These are phyloP conservation scores for Dioctria linearis DNA, from an alignment of 2,888 invertebrate species.

Conservation along the genomic window DNA sequence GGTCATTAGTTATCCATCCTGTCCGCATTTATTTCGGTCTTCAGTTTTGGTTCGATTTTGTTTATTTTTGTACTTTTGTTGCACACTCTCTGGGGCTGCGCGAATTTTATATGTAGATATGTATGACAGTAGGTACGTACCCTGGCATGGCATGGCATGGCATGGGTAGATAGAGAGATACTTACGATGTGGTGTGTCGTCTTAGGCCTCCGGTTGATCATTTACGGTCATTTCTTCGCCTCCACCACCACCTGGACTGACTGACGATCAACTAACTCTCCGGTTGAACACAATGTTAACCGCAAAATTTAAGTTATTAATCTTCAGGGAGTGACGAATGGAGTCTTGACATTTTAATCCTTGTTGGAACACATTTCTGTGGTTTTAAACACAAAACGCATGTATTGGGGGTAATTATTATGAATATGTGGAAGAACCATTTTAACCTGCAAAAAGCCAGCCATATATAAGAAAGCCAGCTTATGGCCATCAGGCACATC, in stretches of 20 bases:
- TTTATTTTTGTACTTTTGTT: constrained; percentile 47
- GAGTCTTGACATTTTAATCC: constrained; percentile 64
- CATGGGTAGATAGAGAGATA: too few species aligned
- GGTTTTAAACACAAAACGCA: constrained; percentile 60
- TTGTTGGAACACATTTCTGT: constrained; percentile 62
- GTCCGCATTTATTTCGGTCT: constrained; percentile 55
- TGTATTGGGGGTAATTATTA: constrained; percentile 61
- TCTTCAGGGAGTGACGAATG: constrained; percentile 62
- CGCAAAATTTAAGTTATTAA: constrained; percentile 59
- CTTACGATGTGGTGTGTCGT: constrained; percentile 22
- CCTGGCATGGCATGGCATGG: too few species aligned
- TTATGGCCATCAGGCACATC: neutral
- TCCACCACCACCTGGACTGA: constrained; percentile 53
- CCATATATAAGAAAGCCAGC: neutral
- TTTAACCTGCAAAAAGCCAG: constrained; percentile 2
- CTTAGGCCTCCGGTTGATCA: constrained; percentile 54
- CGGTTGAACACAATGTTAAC: constrained; percentile 55
- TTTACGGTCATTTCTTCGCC: constrained; percentile 50
- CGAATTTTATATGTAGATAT: neutral
- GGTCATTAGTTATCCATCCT: constrained; percentile 59
- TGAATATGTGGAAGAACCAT: constrained; percentile 45
- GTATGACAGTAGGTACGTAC: too few species aligned
- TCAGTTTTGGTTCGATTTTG: constrained; percentile 35
- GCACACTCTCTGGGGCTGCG: neutral
- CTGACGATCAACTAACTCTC: constrained; percentile 28